A percentile compares a stretch with the other conserved stretches of the same genome.
phyloP scores from a whole-genome alignment of 2,888 invertebrate genomes.

The Scaptomyza caliginosa region DNA sequence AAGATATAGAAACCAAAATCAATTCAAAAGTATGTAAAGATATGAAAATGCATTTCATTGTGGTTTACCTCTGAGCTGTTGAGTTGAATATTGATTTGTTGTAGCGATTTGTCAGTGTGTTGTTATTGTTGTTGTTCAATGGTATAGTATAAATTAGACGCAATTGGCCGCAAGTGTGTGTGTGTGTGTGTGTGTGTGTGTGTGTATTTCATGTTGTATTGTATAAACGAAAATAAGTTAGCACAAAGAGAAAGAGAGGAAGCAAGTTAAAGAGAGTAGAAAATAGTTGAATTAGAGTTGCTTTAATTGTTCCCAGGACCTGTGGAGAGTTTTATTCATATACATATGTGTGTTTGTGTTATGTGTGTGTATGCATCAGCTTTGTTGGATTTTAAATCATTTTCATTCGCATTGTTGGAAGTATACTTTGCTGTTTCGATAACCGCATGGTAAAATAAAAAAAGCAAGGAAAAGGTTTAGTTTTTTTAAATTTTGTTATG shows the following conservation, averaged over 20 bases:
- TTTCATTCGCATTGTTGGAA: slow-evolving; percentile 66
- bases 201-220: slow-evolving; percentile 37
- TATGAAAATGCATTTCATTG: slow-evolving; percentile 69
- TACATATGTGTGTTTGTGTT: slow-evolving; percentile 25
- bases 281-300: slow-evolving; percentile 83
- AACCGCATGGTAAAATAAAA: slow-evolving; percentile 32
- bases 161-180: slow-evolving; percentile 54
- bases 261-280: slow-evolving; percentile 64
- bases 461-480: slow-evolving; percentile 36
- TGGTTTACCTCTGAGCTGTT: slow-evolving; percentile 83
- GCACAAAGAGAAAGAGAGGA: slow-evolving; percentile 24
- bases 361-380: slow-evolving; percentile 7
- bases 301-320: slow-evolving; percentile 84
- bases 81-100: slow-evolving; percentile 34
- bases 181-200: slow-evolving; percentile 25
- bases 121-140: slow-evolving; percentile 41
- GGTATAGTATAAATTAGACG: slow-evolving; percentile 39
- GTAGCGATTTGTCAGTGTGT: slow-evolving; percentile 39
- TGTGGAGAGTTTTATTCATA: slow-evolving; percentile 74
- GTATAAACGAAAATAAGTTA: slow-evolving; percentile 42
- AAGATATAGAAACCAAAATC: too few species aligned
- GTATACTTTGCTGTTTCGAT: slow-evolving; percentile 62
- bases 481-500: slow-evolving; percentile 22
- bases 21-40: too few species aligned
- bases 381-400: slow-evolving; percentile 37